Percentiles rank a stretch among this genome's conserved stretches.
These are phyloP conservation scores for Bombus picipes DNA, from an alignment of 1,140 invertebrate species.

Conservation along the genomic window DNA sequence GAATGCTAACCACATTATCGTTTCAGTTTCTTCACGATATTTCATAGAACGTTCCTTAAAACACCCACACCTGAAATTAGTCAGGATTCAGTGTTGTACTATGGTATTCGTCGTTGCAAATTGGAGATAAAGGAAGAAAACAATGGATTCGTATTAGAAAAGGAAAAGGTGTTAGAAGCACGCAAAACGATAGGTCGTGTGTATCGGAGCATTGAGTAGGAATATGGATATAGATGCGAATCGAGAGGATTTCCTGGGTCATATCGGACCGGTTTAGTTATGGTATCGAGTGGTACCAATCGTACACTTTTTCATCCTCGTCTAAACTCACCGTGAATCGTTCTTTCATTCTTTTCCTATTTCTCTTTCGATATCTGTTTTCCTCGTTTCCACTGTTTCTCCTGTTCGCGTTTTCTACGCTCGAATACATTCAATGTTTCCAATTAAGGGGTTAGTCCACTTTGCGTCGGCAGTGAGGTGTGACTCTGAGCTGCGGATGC, in stretches of 20 bases:
- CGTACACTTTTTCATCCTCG: slow-evolving; percentile 19
- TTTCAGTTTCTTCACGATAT: not conserved
- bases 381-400: not conserved
- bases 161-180: not conserved
- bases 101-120: not conserved
- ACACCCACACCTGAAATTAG: slow-evolving; percentile 1
- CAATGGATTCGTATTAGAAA: not conserved
- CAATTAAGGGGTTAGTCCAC: slow-evolving; percentile 71
- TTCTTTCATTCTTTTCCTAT: slow-evolving; percentile 19
- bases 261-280: slow-evolving; percentile 29
- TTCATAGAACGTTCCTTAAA: not conserved
- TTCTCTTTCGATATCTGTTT: slow-evolving; percentile 13
- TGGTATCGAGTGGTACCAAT: slow-evolving; percentile 43
- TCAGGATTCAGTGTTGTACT: not conserved
- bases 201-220: not conserved
- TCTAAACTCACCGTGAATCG: slow-evolving; percentile 13
- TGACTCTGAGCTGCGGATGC: slow-evolving; percentile 61
- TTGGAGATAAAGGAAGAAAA: not conserved
- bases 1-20: not conserved
- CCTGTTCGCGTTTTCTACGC: slow-evolving; percentile 33
- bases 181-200: slow-evolving; percentile 1
- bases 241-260: slow-evolving; percentile 59
- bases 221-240: slow-evolving; percentile 23
- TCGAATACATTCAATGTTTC: slow-evolving; percentile 69
- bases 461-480: slow-evolving; percentile 69